Conservation (phyloP, 2,888 invertebrate species). For the Cepaea hortensis region DNA sequence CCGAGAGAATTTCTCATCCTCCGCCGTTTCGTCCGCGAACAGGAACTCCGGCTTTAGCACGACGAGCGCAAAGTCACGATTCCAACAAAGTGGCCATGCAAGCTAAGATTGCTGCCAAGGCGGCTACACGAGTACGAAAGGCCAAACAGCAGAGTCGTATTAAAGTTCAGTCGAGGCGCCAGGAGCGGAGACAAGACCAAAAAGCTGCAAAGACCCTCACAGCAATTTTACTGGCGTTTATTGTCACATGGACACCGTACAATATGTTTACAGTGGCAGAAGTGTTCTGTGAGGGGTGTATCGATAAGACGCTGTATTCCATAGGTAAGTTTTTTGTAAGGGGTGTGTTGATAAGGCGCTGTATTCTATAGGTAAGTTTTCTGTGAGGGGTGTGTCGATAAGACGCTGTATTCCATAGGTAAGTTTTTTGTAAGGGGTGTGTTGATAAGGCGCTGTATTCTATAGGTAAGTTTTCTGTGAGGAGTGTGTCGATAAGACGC, state of each 20-base stretch:
- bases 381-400: background rate
- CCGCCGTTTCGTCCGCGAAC: slow-evolving; percentile 60
- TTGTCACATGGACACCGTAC: slow-evolving; percentile 97
- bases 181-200: slow-evolving; percentile 95
- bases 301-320: slow-evolving; percentile 70
- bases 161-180: slow-evolving; percentile 81
- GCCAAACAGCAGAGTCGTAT: slow-evolving; percentile 78
- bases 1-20: slow-evolving; percentile 28
- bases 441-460: background rate
- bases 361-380: background rate
- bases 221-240: slow-evolving; percentile 96
- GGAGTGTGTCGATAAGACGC: background rate
- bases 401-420: slow-evolving; percentile 73
- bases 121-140: slow-evolving; percentile 64
- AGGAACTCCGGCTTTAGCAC: slow-evolving; percentile 68
- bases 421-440: slow-evolving; percentile 52
- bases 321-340: slow-evolving; percentile 69
- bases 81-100: slow-evolving; percentile 67
- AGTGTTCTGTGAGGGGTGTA: slow-evolving; percentile 69
- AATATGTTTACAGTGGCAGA: slow-evolving; percentile 74
- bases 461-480: background rate
- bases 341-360: background rate
- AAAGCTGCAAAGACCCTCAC: slow-evolving; percentile 97
- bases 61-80: slow-evolving; percentile 64
- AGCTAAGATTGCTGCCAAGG: slow-evolving; percentile 66